These are phyloP conservation scores for Actias luna DNA, from an alignment of 2,888 invertebrate genomes.

Conservation along the genomic window DNA sequence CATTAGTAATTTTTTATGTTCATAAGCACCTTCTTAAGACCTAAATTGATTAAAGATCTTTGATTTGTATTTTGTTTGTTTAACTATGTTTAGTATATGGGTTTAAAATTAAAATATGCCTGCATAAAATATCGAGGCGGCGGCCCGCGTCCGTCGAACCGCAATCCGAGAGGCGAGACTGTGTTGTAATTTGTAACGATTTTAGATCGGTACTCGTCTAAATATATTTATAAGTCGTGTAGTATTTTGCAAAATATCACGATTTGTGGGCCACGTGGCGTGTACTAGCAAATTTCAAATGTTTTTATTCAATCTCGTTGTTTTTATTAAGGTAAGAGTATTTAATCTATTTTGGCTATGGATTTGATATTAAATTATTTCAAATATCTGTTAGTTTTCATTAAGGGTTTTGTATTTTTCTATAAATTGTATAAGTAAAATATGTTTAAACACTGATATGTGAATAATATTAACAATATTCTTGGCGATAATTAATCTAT, in stretches of 20 bases:
- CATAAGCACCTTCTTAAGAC: too few species aligned
- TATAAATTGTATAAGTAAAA: too few species aligned
- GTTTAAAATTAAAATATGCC: background rate
- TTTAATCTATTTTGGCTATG: too few species aligned
- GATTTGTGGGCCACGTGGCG: conserved; percentile 7
- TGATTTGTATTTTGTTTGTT: too few species aligned
- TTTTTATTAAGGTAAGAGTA: conserved; percentile 2
- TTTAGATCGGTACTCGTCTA: conserved; percentile 3
- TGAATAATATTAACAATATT: too few species aligned
- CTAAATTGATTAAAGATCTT: too few species aligned
- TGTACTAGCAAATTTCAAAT: background rate
- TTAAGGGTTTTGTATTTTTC: too few species aligned
- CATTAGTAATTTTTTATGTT: too few species aligned
- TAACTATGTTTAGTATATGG: background rate
- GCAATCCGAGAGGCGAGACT: conserved; percentile 3
- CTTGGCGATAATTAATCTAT: too few species aligned
- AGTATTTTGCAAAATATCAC: conserved; percentile 18
- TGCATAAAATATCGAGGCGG: background rate
- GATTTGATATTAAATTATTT: too few species aligned
- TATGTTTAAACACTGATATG: too few species aligned
- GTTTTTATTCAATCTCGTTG: conserved; percentile 4
- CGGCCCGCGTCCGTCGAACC: background rate
- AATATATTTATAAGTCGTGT: conserved; percentile 11
- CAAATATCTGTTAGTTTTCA: too few species aligned
- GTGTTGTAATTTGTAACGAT: conserved; percentile 9